A percentile compares a stretch with the other conserved stretches of the same genome.
Evolutionary conservation across 2,797 vertebrate species (phyloP).

Genomic region (Sebastes paucispinis): DNA sequence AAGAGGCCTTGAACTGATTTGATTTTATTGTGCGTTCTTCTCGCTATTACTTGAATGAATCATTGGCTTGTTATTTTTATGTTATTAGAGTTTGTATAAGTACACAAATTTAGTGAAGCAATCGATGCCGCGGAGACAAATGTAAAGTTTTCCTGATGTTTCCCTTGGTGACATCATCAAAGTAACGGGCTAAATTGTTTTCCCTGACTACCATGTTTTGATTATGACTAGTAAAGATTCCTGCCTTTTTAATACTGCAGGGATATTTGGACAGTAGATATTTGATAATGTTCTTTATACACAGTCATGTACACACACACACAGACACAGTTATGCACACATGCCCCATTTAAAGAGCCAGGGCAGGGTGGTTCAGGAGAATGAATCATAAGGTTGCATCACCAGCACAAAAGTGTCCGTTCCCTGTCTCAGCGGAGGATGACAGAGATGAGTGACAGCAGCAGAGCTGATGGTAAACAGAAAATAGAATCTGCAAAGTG

Average conservation of each 20-base stretch:
- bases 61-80: constrained; percentile 40
- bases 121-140: constrained; percentile 48
- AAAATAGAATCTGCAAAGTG: constrained; percentile 33
- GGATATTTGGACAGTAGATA: constrained; percentile 48
- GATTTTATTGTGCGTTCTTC: constrained; percentile 14
- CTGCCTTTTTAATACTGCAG: constrained; percentile 48
- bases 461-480: constrained; percentile 76
- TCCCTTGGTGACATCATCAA: constrained; percentile 74
- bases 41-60: constrained; percentile 22
- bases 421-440: constrained; percentile 85
- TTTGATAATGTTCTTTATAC: constrained; percentile 55
- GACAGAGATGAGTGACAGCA: constrained; percentile 81
- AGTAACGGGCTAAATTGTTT: constrained; percentile 52
- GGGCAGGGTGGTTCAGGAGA: constrained; percentile 53
- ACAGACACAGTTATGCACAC: constrained; percentile 51
- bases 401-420: constrained; percentile 24
- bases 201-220: constrained; percentile 69
- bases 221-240: constrained; percentile 56
- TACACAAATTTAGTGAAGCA: constrained; percentile 38
- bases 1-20: constrained; percentile 41
- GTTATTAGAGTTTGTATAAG: constrained; percentile 28
- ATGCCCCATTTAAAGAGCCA: constrained; percentile 76
- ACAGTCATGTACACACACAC: constrained; percentile 53
- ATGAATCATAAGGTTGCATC: constrained; percentile 51
- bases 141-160: constrained; percentile 64